phyloP scores from a whole-genome alignment of 2,797 vertebrate species.

The Trichosurus vulpecula region DNA sequence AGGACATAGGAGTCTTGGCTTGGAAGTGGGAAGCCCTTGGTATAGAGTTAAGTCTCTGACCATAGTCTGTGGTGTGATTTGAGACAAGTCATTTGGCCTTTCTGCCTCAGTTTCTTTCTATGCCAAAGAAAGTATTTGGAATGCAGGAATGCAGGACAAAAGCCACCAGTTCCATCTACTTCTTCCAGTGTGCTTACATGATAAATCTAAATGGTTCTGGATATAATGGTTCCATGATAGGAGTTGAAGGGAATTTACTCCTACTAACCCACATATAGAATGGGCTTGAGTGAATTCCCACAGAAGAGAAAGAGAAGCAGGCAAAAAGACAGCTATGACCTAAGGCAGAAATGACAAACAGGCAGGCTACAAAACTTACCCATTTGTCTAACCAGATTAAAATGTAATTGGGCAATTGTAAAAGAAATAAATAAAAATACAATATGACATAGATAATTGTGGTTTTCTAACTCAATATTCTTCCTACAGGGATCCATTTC shows the following conservation, averaged over 20 bases:
- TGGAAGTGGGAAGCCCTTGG: rapidly evolving
- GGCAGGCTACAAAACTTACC: background rate
- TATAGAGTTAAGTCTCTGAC: background rate
- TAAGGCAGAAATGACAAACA: background rate
- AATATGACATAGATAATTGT: too few species aligned
- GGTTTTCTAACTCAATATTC: too few species aligned
- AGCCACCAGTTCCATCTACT: background rate
- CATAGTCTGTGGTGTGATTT: background rate
- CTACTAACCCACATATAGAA: background rate
- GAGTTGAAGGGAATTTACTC: background rate
- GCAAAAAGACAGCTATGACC: background rate
- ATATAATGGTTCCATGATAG: background rate
- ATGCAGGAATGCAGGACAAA: background rate
- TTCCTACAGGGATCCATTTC: too few species aligned
- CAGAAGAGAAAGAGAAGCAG: background rate
- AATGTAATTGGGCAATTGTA: too few species aligned
- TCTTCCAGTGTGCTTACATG: background rate
- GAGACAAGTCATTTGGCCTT: background rate
- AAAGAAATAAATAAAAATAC: too few species aligned
- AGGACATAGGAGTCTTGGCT: background rate
- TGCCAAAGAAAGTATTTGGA: background rate
- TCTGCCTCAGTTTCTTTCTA: background rate
- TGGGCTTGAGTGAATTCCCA: background rate
- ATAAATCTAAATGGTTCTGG: background rate
- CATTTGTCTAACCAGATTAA: background rate